Conservation (phyloP, 2,888 invertebrate genomes). For the Poecilus cupreus region DNA sequence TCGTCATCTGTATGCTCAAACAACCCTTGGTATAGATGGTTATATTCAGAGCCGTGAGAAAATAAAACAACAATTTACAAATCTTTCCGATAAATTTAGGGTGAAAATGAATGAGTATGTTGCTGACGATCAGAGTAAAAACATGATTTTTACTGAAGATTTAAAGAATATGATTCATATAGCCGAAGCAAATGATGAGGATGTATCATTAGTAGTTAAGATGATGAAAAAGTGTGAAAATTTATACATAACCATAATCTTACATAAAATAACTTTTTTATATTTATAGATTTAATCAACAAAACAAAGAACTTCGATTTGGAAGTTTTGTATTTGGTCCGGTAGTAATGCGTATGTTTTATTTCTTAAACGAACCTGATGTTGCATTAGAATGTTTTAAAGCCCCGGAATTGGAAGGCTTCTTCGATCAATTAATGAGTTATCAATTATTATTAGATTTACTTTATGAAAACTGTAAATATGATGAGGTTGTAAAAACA, state of each 20-base stretch:
- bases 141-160: constrained; percentile 89
- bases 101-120: constrained; percentile 82
- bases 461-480: constrained; percentile 80
- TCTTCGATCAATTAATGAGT: constrained; percentile 83
- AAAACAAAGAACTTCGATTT: constrained; percentile 83
- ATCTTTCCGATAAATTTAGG: constrained; percentile 80
- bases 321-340: constrained; percentile 90
- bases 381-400: constrained; percentile 80
- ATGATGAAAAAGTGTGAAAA: constrained; percentile 82
- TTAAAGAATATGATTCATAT: constrained; percentile 87
- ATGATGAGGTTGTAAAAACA: constrained; percentile 79
- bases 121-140: constrained; percentile 71
- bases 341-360: constrained; percentile 86
- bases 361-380: constrained; percentile 81
- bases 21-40: constrained; percentile 78
- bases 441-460: constrained; percentile 83
- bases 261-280: constrained; percentile 5
- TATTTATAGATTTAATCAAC: constrained; percentile 79
- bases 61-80: constrained; percentile 77
- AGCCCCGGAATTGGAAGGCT: constrained; percentile 77
- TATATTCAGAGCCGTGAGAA: constrained; percentile 76
- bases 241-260: background rate
- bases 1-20: constrained; percentile 75
- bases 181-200: constrained; percentile 76
- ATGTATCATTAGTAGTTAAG: constrained; percentile 78